Percentiles rank a stretch among this genome's conserved stretches.
Evolutionary conservation across 2,888 invertebrate species (phyloP).

Genomic region (Hyalella azteca): DNA sequence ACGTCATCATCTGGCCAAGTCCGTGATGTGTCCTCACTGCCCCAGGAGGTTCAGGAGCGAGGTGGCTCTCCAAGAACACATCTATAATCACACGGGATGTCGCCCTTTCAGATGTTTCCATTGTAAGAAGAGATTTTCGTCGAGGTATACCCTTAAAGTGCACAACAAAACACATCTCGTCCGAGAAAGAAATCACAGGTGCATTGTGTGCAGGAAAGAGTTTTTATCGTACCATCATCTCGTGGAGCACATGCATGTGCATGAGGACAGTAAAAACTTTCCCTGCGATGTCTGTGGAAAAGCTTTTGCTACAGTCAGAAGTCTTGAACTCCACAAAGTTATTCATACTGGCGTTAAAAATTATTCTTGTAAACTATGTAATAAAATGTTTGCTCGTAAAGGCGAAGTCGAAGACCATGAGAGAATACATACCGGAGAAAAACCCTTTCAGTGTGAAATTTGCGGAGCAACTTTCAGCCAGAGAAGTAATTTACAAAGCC

Average conservation of each 20-base stretch:
- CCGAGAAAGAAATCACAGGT: constrained; percentile 58
- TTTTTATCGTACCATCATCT: constrained; percentile 79
- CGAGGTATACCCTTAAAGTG: constrained; percentile 53
- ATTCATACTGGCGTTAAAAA: constrained; percentile 57
- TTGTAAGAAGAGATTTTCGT: constrained; percentile 52
- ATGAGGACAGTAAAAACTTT: constrained; percentile 76
- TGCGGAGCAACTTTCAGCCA: constrained; percentile 83
- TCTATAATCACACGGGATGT: constrained; percentile 54
- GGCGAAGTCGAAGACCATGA: constrained; percentile 82
- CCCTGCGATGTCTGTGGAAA: constrained; percentile 75
- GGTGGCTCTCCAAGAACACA: constrained; percentile 52
- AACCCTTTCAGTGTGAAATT: constrained; percentile 71
- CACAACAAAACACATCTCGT: constrained; percentile 56
- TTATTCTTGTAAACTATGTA: constrained; percentile 56
- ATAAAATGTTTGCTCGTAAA: constrained; percentile 64
- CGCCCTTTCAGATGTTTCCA: constrained; percentile 56
- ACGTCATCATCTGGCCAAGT: constrained; percentile 55
- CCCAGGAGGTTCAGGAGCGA: constrained; percentile 53
- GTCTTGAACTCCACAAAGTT: constrained; percentile 54
- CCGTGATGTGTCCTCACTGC: constrained; percentile 53
- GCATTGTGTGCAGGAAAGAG: constrained; percentile 69
- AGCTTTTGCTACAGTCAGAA: constrained; percentile 69
- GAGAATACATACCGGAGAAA: constrained; percentile 74
- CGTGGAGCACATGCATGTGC: constrained; percentile 80
- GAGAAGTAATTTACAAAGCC: constrained; percentile 80